Conservation (phyloP, 2,113 vertebrate genomes). For the Plecotus auritus region DNA sequence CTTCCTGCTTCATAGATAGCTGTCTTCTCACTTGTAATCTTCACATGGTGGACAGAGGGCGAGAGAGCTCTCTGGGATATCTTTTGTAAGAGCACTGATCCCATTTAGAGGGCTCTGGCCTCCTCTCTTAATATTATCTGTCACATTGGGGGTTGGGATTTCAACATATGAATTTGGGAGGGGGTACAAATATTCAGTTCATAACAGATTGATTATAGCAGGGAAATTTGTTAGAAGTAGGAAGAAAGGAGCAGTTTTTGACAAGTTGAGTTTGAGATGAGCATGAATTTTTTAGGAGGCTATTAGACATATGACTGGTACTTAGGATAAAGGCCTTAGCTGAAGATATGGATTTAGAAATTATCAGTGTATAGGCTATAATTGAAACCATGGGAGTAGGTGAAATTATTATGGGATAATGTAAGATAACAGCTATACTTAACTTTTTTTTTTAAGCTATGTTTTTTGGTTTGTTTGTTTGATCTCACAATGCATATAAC, state of each 20-base stretch:
- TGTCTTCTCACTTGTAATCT: no score
- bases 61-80: no score
- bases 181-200: background rate
- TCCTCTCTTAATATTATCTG: background rate
- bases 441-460: background rate
- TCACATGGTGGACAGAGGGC: no score
- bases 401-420: background rate
- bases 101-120: background rate
- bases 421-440: background rate
- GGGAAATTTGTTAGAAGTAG: background rate
- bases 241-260: background rate
- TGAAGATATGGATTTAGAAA: background rate
- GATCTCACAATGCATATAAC: background rate
- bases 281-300: background rate
- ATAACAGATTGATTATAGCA: background rate
- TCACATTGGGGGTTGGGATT: background rate
- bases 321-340: background rate
- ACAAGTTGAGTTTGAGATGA: conserved; percentile 13
- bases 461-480: background rate
- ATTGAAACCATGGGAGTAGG: no score
- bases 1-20: no score
- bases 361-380: background rate
- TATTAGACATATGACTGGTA: background rate
- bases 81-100: background rate
- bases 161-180: no score